Conservation (phyloP, 2,113 vertebrate species). For the Myiagra hebetior region DNA sequence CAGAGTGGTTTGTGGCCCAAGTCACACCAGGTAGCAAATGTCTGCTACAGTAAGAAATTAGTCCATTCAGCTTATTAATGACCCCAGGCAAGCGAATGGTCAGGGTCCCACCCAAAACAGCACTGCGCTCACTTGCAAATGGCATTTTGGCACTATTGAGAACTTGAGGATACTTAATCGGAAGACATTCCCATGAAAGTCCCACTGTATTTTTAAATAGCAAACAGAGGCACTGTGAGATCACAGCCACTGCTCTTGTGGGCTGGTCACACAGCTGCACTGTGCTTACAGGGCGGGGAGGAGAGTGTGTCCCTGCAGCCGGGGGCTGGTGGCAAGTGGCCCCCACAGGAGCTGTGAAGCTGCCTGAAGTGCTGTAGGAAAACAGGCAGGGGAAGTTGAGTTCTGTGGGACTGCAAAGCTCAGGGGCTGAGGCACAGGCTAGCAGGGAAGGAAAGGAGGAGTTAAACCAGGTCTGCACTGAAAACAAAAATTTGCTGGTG, state of each 20-base stretch:
- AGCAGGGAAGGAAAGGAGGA: background rate
- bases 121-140: background rate
- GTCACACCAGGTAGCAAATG: background rate
- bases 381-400: background rate
- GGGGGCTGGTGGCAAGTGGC: accelerated
- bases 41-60: background rate
- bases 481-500: background rate
- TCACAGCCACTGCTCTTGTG: background rate
- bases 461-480: background rate
- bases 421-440: background rate
- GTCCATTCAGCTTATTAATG: background rate
- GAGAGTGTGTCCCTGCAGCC: accelerated
- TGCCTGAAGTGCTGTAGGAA: background rate
- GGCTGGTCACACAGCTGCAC: background rate
- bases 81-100: accelerated
- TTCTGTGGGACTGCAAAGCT: background rate
- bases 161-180: conserved; percentile 3
- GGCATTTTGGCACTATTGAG: background rate
- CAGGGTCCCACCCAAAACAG: accelerated
- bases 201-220: conserved; percentile 34
- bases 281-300: background rate
- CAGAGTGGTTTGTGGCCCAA: background rate
- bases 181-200: background rate
- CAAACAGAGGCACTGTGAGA: conserved; percentile 51
- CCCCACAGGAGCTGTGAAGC: background rate